phyloP scores from a whole-genome alignment of 2,113 vertebrate genomes.

The Gasterosteus aculeatus region DNA sequence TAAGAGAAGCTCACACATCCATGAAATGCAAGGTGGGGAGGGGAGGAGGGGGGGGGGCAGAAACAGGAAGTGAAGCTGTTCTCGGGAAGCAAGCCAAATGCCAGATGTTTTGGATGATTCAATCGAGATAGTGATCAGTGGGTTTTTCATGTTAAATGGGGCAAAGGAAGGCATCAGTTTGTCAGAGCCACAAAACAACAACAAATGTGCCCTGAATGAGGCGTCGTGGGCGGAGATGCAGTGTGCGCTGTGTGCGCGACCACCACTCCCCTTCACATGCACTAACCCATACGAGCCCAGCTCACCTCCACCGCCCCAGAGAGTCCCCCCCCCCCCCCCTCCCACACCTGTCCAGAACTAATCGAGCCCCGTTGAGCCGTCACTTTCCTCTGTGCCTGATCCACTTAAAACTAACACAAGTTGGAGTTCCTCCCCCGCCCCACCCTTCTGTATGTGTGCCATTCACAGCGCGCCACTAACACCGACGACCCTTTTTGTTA shows the following conservation, averaged over 20 bases:
- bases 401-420: slow-evolving; percentile 76
- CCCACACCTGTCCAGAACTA: slow-evolving; percentile 85
- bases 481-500: slow-evolving; percentile 93
- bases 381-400: slow-evolving; percentile 81
- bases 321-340: slow-evolving; percentile 84
- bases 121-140: background rate
- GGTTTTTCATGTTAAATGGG: background rate
- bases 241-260: slow-evolving; percentile 85
- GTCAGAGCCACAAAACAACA: slow-evolving; percentile 12
- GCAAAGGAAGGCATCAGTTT: slow-evolving; percentile 56
- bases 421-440: slow-evolving; percentile 61
- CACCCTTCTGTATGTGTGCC: slow-evolving; percentile 83
- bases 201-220: slow-evolving; percentile 16
- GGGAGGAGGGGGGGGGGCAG: background rate
- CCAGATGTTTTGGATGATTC: slow-evolving; percentile 22
- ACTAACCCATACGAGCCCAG: slow-evolving; percentile 90
- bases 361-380: slow-evolving; percentile 86
- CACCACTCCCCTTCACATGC: slow-evolving; percentile 84
- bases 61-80: slow-evolving; percentile 43
- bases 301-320: slow-evolving; percentile 57
- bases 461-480: slow-evolving; percentile 85
- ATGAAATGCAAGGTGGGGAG: slow-evolving; percentile 13
- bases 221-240: slow-evolving; percentile 84
- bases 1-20: slow-evolving; percentile 15
- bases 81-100: slow-evolving; percentile 4